These are phyloP conservation scores for Rhabdophis nuchalis DNA, from an alignment of 2,797 vertebrate genomes.

Conservation along the genomic window DNA sequence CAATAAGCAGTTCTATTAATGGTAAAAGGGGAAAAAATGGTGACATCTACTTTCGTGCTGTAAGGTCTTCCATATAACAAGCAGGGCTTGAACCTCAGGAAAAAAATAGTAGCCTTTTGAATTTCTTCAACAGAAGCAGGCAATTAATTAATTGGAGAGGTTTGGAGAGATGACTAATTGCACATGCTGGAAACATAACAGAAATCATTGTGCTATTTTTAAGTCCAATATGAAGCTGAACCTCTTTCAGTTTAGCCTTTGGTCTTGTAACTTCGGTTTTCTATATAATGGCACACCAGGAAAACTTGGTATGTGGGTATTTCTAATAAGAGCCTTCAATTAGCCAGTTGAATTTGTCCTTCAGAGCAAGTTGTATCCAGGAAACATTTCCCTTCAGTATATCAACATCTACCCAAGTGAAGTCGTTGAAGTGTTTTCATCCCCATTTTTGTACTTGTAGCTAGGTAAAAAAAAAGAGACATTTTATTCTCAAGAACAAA, in stretches of 20 bases:
- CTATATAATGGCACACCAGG: neutral
- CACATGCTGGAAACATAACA: neutral
- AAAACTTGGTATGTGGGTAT: neutral
- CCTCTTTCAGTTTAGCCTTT: slow-evolving; percentile 1
- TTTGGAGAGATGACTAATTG: slow-evolving; percentile 21
- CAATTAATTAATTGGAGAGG: slow-evolving; percentile 14
- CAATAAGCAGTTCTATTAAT: slow-evolving; percentile 2
- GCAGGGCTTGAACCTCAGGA: slow-evolving; percentile 3
- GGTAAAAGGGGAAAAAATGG: neutral
- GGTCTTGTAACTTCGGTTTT: neutral
- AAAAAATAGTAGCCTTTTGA: neutral
- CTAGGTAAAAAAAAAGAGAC: neutral
- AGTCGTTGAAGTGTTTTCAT: neutral
- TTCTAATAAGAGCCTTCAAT: slow-evolving; percentile 1
- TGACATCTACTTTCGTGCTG: neutral
- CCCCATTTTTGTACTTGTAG: neutral
- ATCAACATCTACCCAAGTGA: neutral
- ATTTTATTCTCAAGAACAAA: neutral
- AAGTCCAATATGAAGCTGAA: neutral
- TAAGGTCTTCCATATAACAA: slow-evolving; percentile 18
- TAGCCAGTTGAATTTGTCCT: neutral
- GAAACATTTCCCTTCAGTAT: neutral
- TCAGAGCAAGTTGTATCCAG: neutral
- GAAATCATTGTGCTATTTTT: neutral
- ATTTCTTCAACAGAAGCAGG: neutral